Evolutionary conservation across 2,113 vertebrate species (phyloP).

Genomic region (Pomatorhinus ruficollis): DNA sequence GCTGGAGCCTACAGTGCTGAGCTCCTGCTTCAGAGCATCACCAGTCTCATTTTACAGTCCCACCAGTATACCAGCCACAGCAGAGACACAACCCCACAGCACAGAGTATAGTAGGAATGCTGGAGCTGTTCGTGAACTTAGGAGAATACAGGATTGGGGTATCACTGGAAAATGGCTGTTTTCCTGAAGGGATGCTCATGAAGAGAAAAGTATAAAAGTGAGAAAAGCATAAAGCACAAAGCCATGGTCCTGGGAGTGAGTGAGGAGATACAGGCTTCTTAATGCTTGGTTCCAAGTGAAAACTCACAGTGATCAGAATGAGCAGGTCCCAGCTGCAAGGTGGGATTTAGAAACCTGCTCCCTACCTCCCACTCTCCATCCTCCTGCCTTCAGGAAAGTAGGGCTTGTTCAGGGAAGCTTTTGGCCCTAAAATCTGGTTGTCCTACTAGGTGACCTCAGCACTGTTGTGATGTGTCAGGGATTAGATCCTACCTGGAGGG

Average conservation of each 20-base stretch:
- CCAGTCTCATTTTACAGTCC: not conserved
- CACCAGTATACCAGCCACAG: not conserved
- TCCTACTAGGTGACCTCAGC: not conserved
- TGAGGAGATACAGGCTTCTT: not conserved
- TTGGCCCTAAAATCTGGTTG: not conserved
- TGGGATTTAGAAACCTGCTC: not conserved
- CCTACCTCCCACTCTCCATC: not conserved
- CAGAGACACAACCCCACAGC: not conserved
- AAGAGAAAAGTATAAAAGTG: not conserved
- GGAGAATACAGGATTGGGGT: not conserved
- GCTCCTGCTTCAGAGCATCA: not conserved
- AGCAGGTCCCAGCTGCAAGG: not conserved
- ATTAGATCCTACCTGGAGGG: not conserved
- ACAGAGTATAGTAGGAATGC: rapidly evolving
- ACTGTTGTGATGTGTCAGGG: too few relatives aligned
- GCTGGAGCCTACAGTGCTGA: not conserved
- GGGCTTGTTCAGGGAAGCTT: not conserved
- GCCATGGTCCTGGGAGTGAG: not conserved
- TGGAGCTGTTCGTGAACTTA: not conserved
- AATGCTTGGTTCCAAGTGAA: not conserved
- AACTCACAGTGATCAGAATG: not conserved
- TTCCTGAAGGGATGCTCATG: not conserved
- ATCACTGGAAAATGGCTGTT: not conserved
- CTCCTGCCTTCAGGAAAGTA: not conserved
- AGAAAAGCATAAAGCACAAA: not conserved